Conservation (phyloP, 1,140 invertebrate genomes). For the Spodoptera frugiperda region DNA sequence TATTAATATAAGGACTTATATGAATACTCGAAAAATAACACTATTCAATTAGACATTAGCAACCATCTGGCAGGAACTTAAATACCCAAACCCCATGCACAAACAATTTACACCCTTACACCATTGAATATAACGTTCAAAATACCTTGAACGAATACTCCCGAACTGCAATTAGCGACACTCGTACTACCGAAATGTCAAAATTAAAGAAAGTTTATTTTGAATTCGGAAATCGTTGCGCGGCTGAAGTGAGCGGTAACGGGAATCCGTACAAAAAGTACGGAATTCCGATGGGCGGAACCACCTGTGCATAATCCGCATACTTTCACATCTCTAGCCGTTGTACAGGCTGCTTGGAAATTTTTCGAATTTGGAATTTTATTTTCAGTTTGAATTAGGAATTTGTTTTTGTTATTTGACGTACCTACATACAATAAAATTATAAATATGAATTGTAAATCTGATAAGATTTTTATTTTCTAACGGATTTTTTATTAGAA, state of each 20-base stretch:
- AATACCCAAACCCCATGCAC: too few relatives aligned
- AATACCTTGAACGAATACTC: background rate
- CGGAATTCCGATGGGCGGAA: slow-evolving; percentile 74
- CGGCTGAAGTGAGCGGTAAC: slow-evolving; percentile 3
- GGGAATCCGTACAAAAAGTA: slow-evolving; percentile 66
- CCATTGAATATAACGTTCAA: background rate
- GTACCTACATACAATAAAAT: too few relatives aligned
- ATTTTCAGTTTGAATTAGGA: background rate
- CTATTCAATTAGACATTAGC: too few relatives aligned
- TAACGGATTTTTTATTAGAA: too few relatives aligned
- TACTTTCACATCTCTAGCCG: slow-evolving; percentile 53
- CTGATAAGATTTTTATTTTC: too few relatives aligned
- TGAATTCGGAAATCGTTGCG: slow-evolving; percentile 43
- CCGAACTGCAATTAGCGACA: slow-evolving; percentile 36
- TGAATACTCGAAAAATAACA: too few relatives aligned
- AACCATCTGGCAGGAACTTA: too few relatives aligned
- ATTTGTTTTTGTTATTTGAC: too few relatives aligned
- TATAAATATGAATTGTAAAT: too few relatives aligned
- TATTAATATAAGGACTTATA: too few relatives aligned
- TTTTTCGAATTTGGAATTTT: slow-evolving; percentile 17
- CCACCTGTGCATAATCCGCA: slow-evolving; percentile 73
- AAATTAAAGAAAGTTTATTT: slow-evolving; percentile 44
- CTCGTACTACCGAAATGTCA: slow-evolving; percentile 23
- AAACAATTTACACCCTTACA: background rate
- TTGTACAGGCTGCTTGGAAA: slow-evolving; percentile 24